phyloP scores from a whole-genome alignment of 2,888 invertebrate genomes.

The Aleiodes testaceus region DNA sequence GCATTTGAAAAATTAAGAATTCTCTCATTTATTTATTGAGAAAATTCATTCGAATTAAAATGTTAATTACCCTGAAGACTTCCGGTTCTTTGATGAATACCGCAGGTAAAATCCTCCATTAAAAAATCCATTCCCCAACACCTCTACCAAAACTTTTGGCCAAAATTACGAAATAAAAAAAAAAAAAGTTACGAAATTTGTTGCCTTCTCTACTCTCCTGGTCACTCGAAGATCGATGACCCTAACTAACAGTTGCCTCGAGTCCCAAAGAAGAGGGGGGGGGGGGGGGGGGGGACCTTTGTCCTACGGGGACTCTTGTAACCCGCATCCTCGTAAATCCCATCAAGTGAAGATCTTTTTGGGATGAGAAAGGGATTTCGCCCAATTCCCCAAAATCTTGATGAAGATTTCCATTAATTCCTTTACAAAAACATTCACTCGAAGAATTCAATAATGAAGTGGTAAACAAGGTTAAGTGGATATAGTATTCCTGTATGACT shows the following conservation, averaged over 20 bases:
- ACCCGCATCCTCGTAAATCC: conserved; percentile 53
- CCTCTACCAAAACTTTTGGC: conserved; percentile 29
- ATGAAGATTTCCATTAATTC: not conserved
- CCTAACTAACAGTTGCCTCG: conserved; percentile 10
- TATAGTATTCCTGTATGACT: too few species aligned
- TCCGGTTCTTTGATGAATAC: conserved; percentile 40
- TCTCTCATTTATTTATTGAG: too few species aligned
- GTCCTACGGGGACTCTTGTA: conserved; percentile 38
- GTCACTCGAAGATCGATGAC: conserved; percentile 34
- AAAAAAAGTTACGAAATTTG: conserved; percentile 10
- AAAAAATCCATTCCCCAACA: conserved; percentile 1
- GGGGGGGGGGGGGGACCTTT: conserved; percentile 13
- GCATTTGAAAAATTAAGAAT: conserved; percentile 12
- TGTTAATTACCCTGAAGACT: conserved; percentile 59
- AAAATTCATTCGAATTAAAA: too few species aligned
- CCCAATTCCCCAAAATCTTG: conserved; percentile 37
- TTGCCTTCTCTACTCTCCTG: not conserved
- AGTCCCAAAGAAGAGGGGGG: not conserved
- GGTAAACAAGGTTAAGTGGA: too few species aligned
- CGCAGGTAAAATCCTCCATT: conserved; percentile 7
- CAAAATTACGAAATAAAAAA: too few species aligned
- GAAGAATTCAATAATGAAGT: too few species aligned
- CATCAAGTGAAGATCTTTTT: conserved; percentile 48
- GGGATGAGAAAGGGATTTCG: conserved; percentile 20
- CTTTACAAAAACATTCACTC: too few species aligned